These are phyloP conservation scores for Herminia tarsipennalis DNA, from an alignment of 2,888 invertebrate genomes.

Conservation along the genomic window DNA sequence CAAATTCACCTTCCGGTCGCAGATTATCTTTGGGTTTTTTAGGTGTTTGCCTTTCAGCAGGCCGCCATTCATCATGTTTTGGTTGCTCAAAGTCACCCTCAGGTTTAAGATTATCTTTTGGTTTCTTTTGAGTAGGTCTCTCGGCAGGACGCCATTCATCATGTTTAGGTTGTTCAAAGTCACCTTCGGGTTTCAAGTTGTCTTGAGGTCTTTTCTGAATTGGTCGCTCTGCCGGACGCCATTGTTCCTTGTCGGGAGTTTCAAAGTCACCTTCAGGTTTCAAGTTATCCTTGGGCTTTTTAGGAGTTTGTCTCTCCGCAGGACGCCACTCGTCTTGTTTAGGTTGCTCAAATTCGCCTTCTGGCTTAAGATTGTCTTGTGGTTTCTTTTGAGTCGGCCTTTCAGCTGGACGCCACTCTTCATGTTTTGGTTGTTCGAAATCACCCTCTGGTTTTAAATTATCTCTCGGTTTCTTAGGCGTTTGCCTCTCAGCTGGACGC, in stretches of 20 bases:
- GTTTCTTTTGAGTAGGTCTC: conserved; percentile 64
- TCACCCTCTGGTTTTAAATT: conserved; percentile 86
- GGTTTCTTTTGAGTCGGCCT: conserved; percentile 74
- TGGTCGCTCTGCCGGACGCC: conserved; percentile 67
- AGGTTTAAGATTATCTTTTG: conserved; percentile 73
- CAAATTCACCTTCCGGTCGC: conserved; percentile 82
- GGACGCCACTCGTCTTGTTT: conserved; percentile 72
- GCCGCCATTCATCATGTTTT: conserved; percentile 67
- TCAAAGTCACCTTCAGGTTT: conserved; percentile 72
- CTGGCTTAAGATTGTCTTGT: conserved; percentile 80
- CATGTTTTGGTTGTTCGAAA: conserved; percentile 70
- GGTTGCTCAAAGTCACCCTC: conserved; percentile 55
- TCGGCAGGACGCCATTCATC: conserved; percentile 80
- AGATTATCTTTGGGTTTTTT: conserved; percentile 81
- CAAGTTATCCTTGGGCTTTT: conserved; percentile 63
- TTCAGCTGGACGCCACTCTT: conserved; percentile 82
- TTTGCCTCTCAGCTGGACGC: conserved; percentile 80
- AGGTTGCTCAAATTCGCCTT: conserved; percentile 53
- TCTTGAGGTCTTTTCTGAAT: conserved; percentile 60
- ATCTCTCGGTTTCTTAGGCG: conserved; percentile 83
- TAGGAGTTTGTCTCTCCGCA: conserved; percentile 59
- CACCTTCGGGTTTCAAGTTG: conserved; percentile 85
- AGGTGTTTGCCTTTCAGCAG: conserved; percentile 66
- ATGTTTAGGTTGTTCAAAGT: conserved; percentile 80
- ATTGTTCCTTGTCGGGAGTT: conserved; percentile 49